These are phyloP conservation scores for Neosilurus mollespiculum DNA, from an alignment of 2,797 vertebrate genomes.

Conservation along the genomic window DNA sequence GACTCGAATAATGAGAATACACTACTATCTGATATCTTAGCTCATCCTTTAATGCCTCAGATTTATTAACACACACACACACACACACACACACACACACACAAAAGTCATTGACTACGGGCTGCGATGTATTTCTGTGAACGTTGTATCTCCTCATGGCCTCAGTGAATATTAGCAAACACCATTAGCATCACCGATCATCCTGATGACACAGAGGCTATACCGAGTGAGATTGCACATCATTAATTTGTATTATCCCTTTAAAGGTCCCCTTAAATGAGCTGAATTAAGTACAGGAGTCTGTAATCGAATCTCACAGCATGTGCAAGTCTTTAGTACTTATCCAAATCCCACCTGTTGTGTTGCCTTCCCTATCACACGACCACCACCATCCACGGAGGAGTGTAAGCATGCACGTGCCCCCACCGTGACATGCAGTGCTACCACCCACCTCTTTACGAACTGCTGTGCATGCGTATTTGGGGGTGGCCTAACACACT, in stretches of 20 bases:
- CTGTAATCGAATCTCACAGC: background rate
- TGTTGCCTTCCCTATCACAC: no score
- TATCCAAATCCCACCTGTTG: no score
- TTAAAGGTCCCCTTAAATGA: constrained; percentile 41
- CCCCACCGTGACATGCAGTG: no score
- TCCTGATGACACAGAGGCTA: constrained; percentile 48
- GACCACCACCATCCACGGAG: no score
- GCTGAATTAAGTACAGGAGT: background rate
- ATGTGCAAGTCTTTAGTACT: no score
- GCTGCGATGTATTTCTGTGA: background rate
- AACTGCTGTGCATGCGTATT: no score
- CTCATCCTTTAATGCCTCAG: background rate
- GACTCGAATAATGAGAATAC: background rate
- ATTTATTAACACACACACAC: background rate
- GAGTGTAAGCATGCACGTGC: no score
- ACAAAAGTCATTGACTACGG: background rate
- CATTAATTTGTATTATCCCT: constrained; percentile 46
- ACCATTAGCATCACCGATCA: constrained; percentile 51
- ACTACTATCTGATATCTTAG: background rate
- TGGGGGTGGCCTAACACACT: no score
- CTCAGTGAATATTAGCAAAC: constrained; percentile 55
- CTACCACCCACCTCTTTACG: no score
- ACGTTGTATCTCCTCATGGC: constrained; percentile 4
- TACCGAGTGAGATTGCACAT: constrained; percentile 51
- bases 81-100: no score